These are phyloP conservation scores for Carcharodon carcharias DNA, from an alignment of 2,797 vertebrate genomes.

Conservation along the genomic window DNA sequence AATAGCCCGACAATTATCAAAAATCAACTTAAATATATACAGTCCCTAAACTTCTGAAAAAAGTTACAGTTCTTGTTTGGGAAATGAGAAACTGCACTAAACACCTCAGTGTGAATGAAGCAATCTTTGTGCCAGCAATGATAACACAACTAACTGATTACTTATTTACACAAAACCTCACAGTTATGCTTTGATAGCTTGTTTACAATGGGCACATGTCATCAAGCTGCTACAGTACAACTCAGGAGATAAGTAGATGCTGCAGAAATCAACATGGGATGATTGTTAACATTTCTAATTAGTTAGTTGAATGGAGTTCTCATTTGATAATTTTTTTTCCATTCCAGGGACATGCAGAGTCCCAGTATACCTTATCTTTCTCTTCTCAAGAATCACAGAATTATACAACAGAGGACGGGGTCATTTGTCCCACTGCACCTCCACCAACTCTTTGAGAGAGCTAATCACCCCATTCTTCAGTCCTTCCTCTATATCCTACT, in stretches of 20 bases:
- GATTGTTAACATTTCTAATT: not conserved
- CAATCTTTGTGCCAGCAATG: not conserved
- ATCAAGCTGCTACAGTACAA: not conserved
- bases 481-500: not conserved
- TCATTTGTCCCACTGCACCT: not conserved
- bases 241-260: not conserved
- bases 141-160: not conserved
- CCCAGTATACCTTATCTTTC: not conserved
- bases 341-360: not conserved
- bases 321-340: not conserved
- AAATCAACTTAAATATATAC: not conserved
- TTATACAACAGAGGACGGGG: not conserved
- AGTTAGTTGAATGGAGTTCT: not conserved
- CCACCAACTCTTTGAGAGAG: not conserved
- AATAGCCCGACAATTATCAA: not conserved
- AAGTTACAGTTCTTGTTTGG: not conserved
- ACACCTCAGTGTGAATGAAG: not conserved
- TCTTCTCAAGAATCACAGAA: not conserved
- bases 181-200: not conserved
- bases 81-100: conserved; percentile 7
- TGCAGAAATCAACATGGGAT: not conserved
- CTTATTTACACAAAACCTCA: not conserved
- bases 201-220: not conserved
- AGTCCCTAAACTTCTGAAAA: not conserved
- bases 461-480: not conserved